Percentiles rank a stretch among this genome's conserved stretches.
phyloP scores from a whole-genome alignment of 37 sponge, comb jelly and placozoan genomes.

The Diacarnus erythraeanus region DNA sequence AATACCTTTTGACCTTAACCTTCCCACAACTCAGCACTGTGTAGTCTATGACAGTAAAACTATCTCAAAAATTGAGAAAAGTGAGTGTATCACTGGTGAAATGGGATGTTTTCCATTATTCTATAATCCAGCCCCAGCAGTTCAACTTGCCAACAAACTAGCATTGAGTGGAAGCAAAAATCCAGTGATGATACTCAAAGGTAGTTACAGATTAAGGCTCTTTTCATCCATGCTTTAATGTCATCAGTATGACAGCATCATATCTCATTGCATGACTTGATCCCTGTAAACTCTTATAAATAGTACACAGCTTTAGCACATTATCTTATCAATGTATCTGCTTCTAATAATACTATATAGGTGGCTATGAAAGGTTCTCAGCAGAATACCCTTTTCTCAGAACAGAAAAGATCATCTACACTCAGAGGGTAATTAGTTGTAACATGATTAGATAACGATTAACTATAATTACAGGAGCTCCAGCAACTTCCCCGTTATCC shows the following conservation, averaged over 20 bases:
- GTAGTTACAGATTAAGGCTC: too few species aligned
- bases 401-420: conserved; percentile 85
- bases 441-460: neutral
- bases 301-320: too few species aligned
- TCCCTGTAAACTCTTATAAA: neutral
- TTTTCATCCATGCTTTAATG: too few species aligned
- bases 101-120: neutral
- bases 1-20: conserved; percentile 55
- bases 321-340: too few species aligned
- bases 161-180: conserved; percentile 66
- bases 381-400: conserved; percentile 94
- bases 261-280: too few species aligned
- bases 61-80: conserved; percentile 70
- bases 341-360: too few species aligned
- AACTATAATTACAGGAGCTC: conserved; percentile 63
- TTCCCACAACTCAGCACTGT: conserved; percentile 70
- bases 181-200: conserved; percentile 86
- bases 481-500: conserved; percentile 80
- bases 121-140: conserved; percentile 91
- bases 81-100: conserved; percentile 46
- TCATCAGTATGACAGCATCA: too few species aligned
- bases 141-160: conserved; percentile 68
- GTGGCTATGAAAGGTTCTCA: conserved; percentile 94
- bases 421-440: conserved; percentile 62
- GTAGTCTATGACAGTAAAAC: conserved; percentile 94